Evolutionary conservation across 2,797 vertebrate genomes (phyloP).

Genomic region (Bradypus variegatus): DNA sequence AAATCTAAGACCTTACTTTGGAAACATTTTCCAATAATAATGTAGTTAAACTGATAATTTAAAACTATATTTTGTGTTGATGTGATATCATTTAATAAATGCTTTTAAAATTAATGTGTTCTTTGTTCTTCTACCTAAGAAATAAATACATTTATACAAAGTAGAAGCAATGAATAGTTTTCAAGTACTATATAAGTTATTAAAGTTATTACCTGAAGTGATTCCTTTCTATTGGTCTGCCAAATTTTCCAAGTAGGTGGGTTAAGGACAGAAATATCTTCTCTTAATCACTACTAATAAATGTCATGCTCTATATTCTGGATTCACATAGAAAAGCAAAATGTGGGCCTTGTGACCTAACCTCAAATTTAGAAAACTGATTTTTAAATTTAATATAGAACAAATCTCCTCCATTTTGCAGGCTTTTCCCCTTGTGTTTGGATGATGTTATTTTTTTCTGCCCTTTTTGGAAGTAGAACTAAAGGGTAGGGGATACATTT

Average conservation of each 20-base stretch:
- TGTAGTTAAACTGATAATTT: neutral
- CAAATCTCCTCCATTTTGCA: neutral
- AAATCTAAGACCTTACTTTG: neutral
- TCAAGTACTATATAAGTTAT: neutral
- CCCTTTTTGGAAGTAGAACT: neutral
- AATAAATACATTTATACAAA: neutral
- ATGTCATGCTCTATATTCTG: neutral
- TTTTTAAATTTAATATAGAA: neutral
- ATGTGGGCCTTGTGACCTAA: neutral
- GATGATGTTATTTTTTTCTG: neutral
- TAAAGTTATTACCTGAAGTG: neutral
- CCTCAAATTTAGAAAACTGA: neutral
- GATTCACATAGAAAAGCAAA: neutral
- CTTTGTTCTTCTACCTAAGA: neutral
- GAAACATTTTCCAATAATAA: neutral
- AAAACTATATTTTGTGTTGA: neutral
- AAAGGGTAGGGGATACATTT: neutral
- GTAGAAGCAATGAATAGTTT: neutral
- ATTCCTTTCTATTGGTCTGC: neutral
- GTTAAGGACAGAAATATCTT: neutral
- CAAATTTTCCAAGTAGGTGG: neutral
- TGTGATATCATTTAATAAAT: constrained; percentile 11
- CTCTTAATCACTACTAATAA: neutral
- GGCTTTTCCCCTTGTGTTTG: neutral
- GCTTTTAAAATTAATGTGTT: neutral